Conservation (phyloP, 2,113 vertebrate genomes). For the Dicaeum eximium region DNA sequence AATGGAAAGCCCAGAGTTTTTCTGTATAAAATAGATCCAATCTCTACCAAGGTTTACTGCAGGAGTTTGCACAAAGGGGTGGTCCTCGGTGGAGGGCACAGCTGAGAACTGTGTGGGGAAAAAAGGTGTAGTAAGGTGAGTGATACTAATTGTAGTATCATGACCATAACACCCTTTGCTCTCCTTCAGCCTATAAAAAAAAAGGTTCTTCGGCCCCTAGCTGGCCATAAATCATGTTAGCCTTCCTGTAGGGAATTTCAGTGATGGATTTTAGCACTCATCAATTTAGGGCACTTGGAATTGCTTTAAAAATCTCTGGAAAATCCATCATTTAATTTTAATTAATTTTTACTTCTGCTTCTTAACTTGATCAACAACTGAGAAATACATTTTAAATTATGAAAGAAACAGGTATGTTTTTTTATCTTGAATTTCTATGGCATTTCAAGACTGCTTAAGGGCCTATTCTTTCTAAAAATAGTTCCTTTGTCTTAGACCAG, state of each 20-base stretch:
- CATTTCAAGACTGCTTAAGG: neutral
- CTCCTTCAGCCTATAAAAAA: neutral
- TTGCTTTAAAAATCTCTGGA: neutral
- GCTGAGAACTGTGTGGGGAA: neutral
- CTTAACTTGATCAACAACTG: neutral
- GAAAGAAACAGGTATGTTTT: neutral
- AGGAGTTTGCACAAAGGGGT: neutral
- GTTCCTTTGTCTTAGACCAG: constrained; percentile 81
- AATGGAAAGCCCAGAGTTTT: neutral
- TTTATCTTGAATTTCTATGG: neutral
- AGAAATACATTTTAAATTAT: neutral
- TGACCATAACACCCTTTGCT: neutral
- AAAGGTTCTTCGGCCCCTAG: neutral
- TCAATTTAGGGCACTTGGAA: constrained; percentile 7
- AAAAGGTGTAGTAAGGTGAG: neutral
- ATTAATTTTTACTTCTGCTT: constrained; percentile 2
- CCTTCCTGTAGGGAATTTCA: neutral
- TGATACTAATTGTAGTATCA: neutral
- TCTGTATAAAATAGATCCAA: neutral
- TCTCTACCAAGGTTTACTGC: neutral
- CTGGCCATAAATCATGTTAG: neutral
- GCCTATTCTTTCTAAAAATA: constrained; percentile 42
- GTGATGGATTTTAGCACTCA: neutral
- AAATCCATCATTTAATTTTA: neutral
- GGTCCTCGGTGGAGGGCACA: neutral